Evolutionary conservation across 2,113 vertebrate species (phyloP), one percentile per base, ranked within the genome.

Genomic region (Puffinus mauretanicus): DNA sequence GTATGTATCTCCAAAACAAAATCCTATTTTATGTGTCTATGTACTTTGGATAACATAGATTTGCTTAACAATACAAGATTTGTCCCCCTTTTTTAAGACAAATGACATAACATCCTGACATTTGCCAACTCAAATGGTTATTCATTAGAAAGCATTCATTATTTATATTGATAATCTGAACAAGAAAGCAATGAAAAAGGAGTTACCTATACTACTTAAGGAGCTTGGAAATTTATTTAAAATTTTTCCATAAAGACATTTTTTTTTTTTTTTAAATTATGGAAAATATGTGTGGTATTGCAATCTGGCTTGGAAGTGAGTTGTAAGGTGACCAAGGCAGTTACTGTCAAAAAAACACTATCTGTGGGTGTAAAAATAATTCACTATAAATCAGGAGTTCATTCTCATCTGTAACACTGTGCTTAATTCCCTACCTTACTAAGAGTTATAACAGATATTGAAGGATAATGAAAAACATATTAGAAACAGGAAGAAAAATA

Each of bases 81-180:
- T 38, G 2, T 0, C 4, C 16, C 3, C 4, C 4, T 1, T 36
- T 82, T 60, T 83, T n/a, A 86, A 61, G 82, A 73, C 2, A 88
- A 82, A 81, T 70, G 40, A 82, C 40, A 5, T 49, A 90, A 86
- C 26, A 52, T 2, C 5, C 19, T 78, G 80, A 75, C 5, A 64
- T 88, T 93, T 86, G 26, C 7, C 34, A 84, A 22, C 10, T 67
- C 11, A 54, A 71, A 85, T 18, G 3, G 14, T 72, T 81, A 76
- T 71, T 92, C 87, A 73, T 88, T 76, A 83, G 36, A 77, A 92
- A 81, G 49, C 9, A 78, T 29, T 75, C 1, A 55, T 78, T 71
- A 64, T 40, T 92, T 72, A 58, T 20, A 66, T 58, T 61, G 26
- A 94, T 86, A 92, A 80, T 66, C 29, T 64, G 57, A 92, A 80